Conservation (phyloP, 2,113 vertebrate genomes). For the Vanacampus margaritifer region DNA sequence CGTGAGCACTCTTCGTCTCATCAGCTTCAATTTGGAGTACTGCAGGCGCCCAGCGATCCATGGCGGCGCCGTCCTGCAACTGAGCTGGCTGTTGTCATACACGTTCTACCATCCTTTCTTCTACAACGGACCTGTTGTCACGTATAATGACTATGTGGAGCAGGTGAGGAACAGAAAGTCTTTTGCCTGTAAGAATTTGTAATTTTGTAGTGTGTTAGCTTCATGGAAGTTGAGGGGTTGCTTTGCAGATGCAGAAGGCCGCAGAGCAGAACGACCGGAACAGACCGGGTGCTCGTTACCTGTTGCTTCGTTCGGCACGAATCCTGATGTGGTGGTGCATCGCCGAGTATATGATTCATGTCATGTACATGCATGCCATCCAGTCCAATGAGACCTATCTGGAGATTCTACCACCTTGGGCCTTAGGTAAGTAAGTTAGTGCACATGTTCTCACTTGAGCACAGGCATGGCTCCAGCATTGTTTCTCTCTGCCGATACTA, state of each 20-base stretch:
- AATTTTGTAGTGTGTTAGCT: background rate
- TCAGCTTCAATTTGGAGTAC: slow-evolving; percentile 88
- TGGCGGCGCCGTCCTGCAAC: slow-evolving; percentile 56
- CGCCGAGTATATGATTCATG: slow-evolving; percentile 86
- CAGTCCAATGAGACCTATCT: slow-evolving; percentile 81
- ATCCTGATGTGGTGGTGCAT: slow-evolving; percentile 87
- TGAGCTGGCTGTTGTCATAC: slow-evolving; percentile 83
- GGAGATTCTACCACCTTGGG: slow-evolving; percentile 83
- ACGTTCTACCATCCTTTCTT: slow-evolving; percentile 93
- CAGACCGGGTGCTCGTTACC: slow-evolving; percentile 41
- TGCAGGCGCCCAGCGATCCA: slow-evolving; percentile 71
- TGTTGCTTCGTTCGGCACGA: slow-evolving; percentile 70
- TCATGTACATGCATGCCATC: slow-evolving; percentile 91
- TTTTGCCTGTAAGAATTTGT: slow-evolving; percentile 4
- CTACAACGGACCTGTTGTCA: slow-evolving; percentile 91
- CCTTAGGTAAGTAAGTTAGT: slow-evolving; percentile 82
- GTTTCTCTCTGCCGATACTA: no score
- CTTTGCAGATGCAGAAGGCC: slow-evolving; percentile 76
- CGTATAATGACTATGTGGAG: slow-evolving; percentile 79
- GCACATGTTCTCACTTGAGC: slow-evolving; percentile 1
- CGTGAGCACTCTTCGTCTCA: slow-evolving; percentile 86
- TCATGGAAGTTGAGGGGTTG: background rate
- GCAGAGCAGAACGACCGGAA: slow-evolving; percentile 37
- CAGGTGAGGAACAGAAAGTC: slow-evolving; percentile 74
- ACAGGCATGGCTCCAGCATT: no score